A percentile compares a stretch with the other conserved stretches of the same genome.
Evolutionary conservation across 2,113 vertebrate genomes (phyloP).

Genomic region (Oncorhynchus masou): DNA sequence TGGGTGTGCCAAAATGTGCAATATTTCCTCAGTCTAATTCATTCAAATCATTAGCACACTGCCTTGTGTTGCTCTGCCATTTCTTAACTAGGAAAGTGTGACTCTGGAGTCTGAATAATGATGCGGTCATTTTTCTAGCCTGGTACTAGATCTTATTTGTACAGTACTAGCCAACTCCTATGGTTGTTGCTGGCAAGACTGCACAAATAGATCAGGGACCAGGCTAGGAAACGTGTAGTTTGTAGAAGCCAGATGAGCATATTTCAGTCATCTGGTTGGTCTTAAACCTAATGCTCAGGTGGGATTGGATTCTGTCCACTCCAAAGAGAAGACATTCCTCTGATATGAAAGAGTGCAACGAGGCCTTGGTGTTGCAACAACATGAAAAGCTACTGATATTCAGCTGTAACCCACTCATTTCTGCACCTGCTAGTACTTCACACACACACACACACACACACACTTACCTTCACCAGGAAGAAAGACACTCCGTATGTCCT

Average conservation of each 20-base stretch:
- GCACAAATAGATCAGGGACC: background rate
- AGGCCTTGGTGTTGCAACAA: background rate
- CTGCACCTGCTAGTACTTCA: background rate
- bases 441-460: background rate
- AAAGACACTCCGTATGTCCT: constrained; percentile 95
- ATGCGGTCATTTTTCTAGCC: background rate
- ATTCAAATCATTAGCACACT: background rate
- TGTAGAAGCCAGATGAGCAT: constrained; percentile 5
- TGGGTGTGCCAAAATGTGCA: background rate
- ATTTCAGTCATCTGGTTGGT: constrained; percentile 8
- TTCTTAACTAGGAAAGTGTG: background rate
- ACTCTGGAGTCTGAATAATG: background rate
- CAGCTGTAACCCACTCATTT: background rate
- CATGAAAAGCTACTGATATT: background rate
- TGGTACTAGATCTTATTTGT: no score
- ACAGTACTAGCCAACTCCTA: background rate
- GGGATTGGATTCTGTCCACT: constrained; percentile 5
- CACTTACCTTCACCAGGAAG: constrained; percentile 92
- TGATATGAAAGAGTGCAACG: constrained; percentile 2
- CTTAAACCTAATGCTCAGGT: constrained; percentile 15
- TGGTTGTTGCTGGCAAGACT: background rate
- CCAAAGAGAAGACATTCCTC: background rate
- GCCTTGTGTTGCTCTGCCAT: background rate
- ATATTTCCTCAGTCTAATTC: background rate
- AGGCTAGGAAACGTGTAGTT: background rate